phyloP scores from a whole-genome alignment of 35 echinoderm and acorn worm species.

The Lytechinus pictus region DNA sequence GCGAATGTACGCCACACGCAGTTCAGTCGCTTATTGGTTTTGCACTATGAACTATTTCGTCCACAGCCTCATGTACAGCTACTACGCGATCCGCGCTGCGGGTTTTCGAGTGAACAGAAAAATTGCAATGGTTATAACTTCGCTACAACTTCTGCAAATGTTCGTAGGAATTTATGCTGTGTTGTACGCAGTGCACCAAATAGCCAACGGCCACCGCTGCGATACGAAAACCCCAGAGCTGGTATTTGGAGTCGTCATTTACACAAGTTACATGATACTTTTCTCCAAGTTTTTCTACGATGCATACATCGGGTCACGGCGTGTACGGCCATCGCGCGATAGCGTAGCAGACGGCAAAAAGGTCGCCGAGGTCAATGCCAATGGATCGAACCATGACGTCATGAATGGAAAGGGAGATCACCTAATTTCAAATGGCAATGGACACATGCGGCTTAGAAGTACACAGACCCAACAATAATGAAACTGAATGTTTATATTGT shows the following conservation, averaged over 20 bases:
- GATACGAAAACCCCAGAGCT: constrained; percentile 52
- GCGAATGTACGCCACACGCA: constrained; percentile 66
- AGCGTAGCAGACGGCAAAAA: not conserved
- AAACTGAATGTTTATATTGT: too few species aligned
- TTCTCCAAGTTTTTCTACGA: constrained; percentile 92
- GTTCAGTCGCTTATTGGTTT: constrained; percentile 78
- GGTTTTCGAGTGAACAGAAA: constrained; percentile 63
- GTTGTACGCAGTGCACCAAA: constrained; percentile 53
- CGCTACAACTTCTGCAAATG: constrained; percentile 89
- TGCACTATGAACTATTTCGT: constrained; percentile 87
- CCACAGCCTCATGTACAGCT: constrained; percentile 91
- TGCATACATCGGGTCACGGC: constrained; percentile 59
- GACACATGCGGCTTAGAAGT: not conserved
- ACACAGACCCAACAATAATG: not conserved
- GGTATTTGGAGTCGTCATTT: constrained; percentile 67
- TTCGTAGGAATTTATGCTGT: constrained; percentile 82
- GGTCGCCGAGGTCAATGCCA: constrained; percentile 24
- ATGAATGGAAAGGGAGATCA: not conserved
- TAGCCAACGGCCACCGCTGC: constrained; percentile 51
- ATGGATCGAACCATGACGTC: not conserved
- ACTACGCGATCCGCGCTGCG: constrained; percentile 78
- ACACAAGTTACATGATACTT: constrained; percentile 87
- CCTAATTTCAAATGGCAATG: not conserved
- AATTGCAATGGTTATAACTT: constrained; percentile 80
- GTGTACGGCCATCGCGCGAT: constrained; percentile 43